Percentiles rank a stretch among this genome's conserved stretches.
Conservation (phyloP, 1,140 invertebrate genomes). For the Dolichoris vasculosae region DNA sequence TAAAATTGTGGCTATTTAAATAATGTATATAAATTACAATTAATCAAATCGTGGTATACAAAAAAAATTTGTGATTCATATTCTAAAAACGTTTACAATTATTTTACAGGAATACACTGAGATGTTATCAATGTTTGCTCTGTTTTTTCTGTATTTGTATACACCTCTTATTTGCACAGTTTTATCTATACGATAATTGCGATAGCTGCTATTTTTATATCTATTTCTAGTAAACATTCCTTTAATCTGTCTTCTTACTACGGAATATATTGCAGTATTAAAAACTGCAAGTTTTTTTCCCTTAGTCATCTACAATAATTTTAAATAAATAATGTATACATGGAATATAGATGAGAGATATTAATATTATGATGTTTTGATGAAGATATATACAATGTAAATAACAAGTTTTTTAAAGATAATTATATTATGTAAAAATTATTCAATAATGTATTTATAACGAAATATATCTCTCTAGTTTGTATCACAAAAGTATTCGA, state of each 20-base stretch:
- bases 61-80: too few relatives aligned
- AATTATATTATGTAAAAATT: background rate
- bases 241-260: background rate
- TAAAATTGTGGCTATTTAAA: too few relatives aligned
- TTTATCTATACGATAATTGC: constrained; percentile 19
- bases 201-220: constrained; percentile 25
- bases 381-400: too few relatives aligned
- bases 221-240: background rate
- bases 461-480: too few relatives aligned
- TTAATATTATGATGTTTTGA: too few relatives aligned
- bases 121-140: constrained; percentile 7
- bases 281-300: background rate
- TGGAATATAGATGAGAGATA: too few relatives aligned
- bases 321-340: too few relatives aligned
- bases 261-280: background rate
- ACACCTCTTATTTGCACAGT: constrained; percentile 4
- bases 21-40: too few relatives aligned
- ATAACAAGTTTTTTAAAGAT: background rate
- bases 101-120: background rate
- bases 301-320: background rate
- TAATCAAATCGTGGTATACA: too few relatives aligned
- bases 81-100: background rate
- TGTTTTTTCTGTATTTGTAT: constrained; percentile 36
- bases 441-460: too few relatives aligned
- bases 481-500: too few relatives aligned